phyloP scores from a whole-genome alignment of 2,113 vertebrate genomes.

The Oreochromis aureus region DNA sequence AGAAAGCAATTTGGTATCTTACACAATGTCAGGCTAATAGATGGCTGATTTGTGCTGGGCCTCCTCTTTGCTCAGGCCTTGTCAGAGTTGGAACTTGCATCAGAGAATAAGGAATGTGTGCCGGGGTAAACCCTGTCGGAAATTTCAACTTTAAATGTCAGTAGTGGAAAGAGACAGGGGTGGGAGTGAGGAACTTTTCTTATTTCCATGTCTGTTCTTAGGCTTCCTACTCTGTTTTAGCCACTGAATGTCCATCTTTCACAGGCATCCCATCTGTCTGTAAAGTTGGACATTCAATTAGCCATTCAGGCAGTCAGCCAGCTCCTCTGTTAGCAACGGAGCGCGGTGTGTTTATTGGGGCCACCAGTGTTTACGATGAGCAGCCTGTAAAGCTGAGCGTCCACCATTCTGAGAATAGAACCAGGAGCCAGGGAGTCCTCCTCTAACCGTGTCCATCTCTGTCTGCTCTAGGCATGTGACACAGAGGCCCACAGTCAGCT shows the following conservation, averaged over 20 bases:
- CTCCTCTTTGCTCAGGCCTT: background rate
- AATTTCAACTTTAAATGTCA: slow-evolving; percentile 28
- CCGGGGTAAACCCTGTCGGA: background rate
- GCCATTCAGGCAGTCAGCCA: slow-evolving; percentile 6
- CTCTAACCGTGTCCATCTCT: slow-evolving; percentile 37
- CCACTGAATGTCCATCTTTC: slow-evolving; percentile 16
- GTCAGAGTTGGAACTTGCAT: slow-evolving; percentile 45
- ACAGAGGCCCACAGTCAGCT: background rate
- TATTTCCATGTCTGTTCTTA: background rate
- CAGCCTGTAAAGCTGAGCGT: background rate
- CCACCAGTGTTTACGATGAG: slow-evolving; percentile 26
- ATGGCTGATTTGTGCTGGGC: background rate
- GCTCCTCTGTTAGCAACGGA: background rate
- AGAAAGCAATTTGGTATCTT: background rate
- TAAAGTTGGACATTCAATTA: background rate
- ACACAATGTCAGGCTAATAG: background rate
- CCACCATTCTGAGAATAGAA: slow-evolving; percentile 38
- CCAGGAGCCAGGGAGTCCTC: background rate
- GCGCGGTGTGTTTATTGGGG: slow-evolving; percentile 25
- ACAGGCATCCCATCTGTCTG: background rate
- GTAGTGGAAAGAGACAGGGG: background rate
- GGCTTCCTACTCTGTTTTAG: background rate
- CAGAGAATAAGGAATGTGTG: slow-evolving; percentile 33
- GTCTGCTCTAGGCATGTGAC: slow-evolving; percentile 69
- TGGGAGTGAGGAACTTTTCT: background rate